Conservation (phyloP, 2,797 vertebrate species). For the Petrocephalus schoutedeni region DNA sequence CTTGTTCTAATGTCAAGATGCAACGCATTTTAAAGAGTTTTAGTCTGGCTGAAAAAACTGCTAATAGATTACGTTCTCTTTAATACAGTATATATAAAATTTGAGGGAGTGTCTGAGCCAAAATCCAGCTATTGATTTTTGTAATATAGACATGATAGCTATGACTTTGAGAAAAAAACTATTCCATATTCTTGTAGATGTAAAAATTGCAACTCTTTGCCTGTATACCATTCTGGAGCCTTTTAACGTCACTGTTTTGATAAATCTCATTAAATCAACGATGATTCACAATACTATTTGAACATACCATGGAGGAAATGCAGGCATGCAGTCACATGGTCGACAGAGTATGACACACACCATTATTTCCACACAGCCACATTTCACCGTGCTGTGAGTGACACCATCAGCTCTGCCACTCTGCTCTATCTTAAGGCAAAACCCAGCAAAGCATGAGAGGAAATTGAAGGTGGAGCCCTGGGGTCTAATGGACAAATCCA, state of each 20-base stretch:
- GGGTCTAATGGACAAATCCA: conserved; percentile 10
- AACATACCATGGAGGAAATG: not conserved
- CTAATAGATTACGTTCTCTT: not conserved
- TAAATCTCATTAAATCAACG: not conserved
- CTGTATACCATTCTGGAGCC: not conserved
- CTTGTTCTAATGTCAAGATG: not conserved
- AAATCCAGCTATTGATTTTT: not conserved
- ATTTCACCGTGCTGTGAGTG: not conserved
- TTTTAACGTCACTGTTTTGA: not conserved
- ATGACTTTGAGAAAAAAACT: not conserved
- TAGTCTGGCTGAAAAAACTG: not conserved
- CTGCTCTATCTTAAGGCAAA: not conserved
- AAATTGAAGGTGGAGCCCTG: not conserved
- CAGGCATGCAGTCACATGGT: not conserved
- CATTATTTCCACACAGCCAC: not conserved
- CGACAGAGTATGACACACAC: not conserved
- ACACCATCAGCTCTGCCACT: not conserved
- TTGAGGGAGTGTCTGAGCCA: not conserved
- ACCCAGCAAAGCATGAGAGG: not conserved
- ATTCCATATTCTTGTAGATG: not conserved
- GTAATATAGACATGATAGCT: not conserved
- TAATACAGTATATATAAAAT: not conserved
- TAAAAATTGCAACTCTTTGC: not conserved
- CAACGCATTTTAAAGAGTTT: conserved; percentile 8
- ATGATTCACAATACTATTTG: not conserved